Evolutionary conservation across 1,140 invertebrate species (phyloP), one percentile per base, ranked within the genome.

Genomic region (Eueides isabella): DNA sequence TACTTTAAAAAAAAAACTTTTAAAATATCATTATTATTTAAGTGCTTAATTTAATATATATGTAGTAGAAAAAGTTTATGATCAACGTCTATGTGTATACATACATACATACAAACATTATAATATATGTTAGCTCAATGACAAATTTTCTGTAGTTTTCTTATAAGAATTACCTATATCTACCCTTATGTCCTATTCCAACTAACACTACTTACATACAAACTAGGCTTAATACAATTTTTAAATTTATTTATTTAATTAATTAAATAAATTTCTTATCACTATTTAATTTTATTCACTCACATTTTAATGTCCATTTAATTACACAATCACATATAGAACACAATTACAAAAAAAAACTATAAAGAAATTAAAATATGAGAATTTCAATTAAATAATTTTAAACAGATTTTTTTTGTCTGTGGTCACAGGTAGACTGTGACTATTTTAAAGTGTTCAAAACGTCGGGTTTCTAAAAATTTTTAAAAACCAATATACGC

Each of bases 61-160:
- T 55, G 19, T 55, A 55, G 48, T 23, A 38, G 35, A 55, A 55
- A 16, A 55, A 55, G 23, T 55, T 26, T 55, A 55, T 55, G 48
- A 55, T 55, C 48, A 55, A 55, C 2, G 9, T 55, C 48, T 55
- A 55, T 12, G 48, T 55, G 48, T 55, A 55, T 55, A n/a, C n/a
- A n/a, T n/a, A n/a, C n/a, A n/a, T n/a, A n/a, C 9, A 23, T 26
- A 55, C 19, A 55, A 26, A 55, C 5, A 23, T 55, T 55, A 26
- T 26, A 55, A 55, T 55, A 55, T 55, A 55, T 55, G 19, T n/a
- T 55, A 55, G 48, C 48, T 55, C 23, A 55, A 55, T 55, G 48
- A 55, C 41, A 44, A 44, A n/a, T n/a, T 23, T 55, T 19, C 4
- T 55, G 19, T 55, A 19, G 19, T 55, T 55, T 55, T 26, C 48